These are phyloP conservation scores for Hirtodrosophila cameraria DNA, from an alignment of 2,888 invertebrate species.

Conservation along the genomic window DNA sequence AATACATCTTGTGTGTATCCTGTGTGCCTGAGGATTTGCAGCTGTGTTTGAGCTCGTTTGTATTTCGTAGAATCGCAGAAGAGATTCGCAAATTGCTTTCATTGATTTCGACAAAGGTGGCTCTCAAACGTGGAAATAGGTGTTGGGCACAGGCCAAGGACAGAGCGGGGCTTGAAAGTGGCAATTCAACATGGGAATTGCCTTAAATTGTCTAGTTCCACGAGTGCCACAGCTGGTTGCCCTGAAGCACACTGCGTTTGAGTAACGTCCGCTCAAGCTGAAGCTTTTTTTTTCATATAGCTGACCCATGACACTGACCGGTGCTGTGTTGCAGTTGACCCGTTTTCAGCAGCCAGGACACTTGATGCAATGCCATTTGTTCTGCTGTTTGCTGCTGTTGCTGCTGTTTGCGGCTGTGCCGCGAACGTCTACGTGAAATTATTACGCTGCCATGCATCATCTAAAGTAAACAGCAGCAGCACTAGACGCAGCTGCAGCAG, in stretches of 20 bases:
- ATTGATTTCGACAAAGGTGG: constrained; percentile 69
- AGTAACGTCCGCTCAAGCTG: constrained; percentile 45
- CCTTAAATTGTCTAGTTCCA: constrained; percentile 48
- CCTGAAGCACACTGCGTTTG: constrained; percentile 46
- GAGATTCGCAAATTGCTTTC: constrained; percentile 75
- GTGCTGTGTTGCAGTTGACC: constrained; percentile 28
- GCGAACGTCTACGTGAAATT: constrained; percentile 73
- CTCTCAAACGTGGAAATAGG: constrained; percentile 16
- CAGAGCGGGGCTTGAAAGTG: background rate
- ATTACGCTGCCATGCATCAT: constrained; percentile 76
- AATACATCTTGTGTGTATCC: constrained; percentile 29
- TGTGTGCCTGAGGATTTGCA: constrained; percentile 42
- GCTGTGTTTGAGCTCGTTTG: constrained; percentile 59
- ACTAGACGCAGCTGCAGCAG: background rate
- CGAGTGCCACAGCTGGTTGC: constrained; percentile 10
- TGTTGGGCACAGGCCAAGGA: background rate
- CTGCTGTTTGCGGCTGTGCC: constrained; percentile 52
- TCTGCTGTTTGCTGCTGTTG: constrained; percentile 27
- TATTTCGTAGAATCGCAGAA: constrained; percentile 63
- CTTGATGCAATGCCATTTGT: constrained; percentile 26
- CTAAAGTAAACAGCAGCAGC: constrained; percentile 56
- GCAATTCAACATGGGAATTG: constrained; percentile 37
- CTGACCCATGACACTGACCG: constrained; percentile 2
- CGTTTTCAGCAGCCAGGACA: constrained; percentile 14
- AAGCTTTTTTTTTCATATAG: background rate